Evolutionary conservation across 2,797 vertebrate species (phyloP).

Genomic region (Lepidocolaptes lacrymiger): DNA sequence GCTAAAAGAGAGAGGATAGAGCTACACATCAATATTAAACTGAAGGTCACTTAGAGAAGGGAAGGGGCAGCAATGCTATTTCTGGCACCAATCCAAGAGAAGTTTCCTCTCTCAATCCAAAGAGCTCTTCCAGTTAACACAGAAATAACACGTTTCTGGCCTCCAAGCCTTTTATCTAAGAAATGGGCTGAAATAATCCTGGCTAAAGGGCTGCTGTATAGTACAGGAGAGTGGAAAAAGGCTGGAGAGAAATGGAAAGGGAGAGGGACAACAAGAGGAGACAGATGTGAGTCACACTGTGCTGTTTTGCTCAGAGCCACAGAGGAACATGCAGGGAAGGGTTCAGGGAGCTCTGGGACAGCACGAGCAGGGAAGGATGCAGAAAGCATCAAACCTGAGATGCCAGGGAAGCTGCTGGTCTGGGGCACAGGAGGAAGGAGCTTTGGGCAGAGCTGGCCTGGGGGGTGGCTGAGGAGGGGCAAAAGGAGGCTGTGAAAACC

Average conservation of each 20-base stretch:
- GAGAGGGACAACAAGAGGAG: neutral
- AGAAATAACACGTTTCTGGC: neutral
- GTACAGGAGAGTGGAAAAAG: neutral
- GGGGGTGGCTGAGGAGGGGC: neutral
- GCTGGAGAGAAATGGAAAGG: neutral
- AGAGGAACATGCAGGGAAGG: accelerated
- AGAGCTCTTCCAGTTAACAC: neutral
- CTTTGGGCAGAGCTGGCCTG: neutral
- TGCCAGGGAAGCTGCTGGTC: neutral
- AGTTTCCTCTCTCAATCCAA: conserved; percentile 3
- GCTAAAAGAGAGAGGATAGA: neutral
- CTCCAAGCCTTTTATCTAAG: neutral
- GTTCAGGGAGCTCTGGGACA: accelerated
- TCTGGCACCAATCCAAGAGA: neutral
- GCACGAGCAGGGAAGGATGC: neutral
- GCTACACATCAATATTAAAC: neutral
- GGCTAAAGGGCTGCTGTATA: neutral
- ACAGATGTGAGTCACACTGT: accelerated
- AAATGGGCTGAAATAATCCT: neutral
- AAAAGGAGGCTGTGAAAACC: neutral
- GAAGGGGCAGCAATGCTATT: conserved; percentile 7
- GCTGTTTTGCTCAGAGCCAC: neutral
- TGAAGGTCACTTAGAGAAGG: conserved; percentile 34
- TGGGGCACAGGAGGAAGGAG: neutral
- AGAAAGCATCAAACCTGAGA: neutral